These are phyloP conservation scores for Strix aluco DNA, from an alignment of 2,113 vertebrate genomes.

Conservation along the genomic window DNA sequence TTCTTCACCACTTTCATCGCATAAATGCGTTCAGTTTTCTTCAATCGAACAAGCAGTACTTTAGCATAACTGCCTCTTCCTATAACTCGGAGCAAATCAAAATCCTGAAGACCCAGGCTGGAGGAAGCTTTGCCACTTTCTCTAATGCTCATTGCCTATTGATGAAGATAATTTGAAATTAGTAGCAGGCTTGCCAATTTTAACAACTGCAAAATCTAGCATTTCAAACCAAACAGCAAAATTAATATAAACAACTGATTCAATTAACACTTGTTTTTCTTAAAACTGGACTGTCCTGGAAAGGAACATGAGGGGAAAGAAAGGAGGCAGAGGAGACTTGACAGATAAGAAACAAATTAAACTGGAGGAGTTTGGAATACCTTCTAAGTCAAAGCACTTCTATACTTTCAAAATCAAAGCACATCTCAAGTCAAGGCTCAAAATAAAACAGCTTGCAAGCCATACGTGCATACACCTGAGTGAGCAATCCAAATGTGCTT, in stretches of 20 bases:
- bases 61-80: slow-evolving; percentile 98
- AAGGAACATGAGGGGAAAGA: not conserved
- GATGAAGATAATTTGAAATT: not conserved
- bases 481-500: not conserved
- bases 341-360: not conserved
- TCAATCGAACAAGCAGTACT: slow-evolving; percentile 93
- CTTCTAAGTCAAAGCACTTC: not conserved
- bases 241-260: not conserved
- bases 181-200: not conserved
- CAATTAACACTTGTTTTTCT: slow-evolving; percentile 2
- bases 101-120: slow-evolving; percentile 93
- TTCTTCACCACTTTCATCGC: slow-evolving; percentile 99
- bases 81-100: slow-evolving; percentile 95
- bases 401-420: not conserved
- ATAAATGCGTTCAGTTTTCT: slow-evolving; percentile 97
- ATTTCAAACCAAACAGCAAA: not conserved
- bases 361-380: not conserved
- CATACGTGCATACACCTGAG: not conserved
- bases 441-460: not conserved
- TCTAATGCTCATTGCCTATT: slow-evolving; percentile 89
- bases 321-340: not conserved
- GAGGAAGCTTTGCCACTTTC: slow-evolving; percentile 92
- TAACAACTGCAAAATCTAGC: not conserved
- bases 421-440: not conserved
- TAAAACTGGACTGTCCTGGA: not conserved